Evolutionary conservation across 2,888 invertebrate genomes (phyloP).

Genomic region (Xestia sexstrigata): DNA sequence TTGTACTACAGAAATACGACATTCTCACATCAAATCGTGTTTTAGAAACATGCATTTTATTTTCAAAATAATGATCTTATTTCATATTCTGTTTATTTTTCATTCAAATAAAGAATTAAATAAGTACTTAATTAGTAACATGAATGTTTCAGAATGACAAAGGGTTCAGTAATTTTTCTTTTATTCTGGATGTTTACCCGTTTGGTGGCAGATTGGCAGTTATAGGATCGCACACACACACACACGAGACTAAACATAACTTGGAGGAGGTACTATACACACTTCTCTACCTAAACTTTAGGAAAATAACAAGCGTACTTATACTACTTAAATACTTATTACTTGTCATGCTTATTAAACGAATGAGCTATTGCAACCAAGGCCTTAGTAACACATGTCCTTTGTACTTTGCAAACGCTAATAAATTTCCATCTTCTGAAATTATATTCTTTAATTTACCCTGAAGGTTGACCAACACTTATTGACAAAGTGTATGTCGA

Average conservation of each 20-base stretch:
- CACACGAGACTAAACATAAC: not conserved
- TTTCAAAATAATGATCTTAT: not conserved
- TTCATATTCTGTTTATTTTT: not conserved
- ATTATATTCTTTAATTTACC: not conserved
- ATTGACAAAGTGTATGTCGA: not conserved
- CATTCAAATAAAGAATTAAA: not conserved
- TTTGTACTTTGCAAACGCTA: not conserved
- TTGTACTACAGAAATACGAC: constrained; percentile 15
- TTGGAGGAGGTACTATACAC: not conserved
- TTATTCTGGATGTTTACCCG: not conserved
- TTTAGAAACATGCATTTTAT: constrained; percentile 1
- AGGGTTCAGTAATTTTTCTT: not conserved
- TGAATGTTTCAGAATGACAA: not conserved
- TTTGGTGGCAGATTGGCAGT: not conserved
- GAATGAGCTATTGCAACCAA: not conserved
- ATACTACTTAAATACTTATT: not conserved
- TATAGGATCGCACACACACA: not conserved
- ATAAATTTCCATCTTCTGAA: not conserved
- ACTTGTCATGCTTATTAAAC: constrained; percentile 7
- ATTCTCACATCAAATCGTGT: not conserved
- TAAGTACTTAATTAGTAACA: not conserved
- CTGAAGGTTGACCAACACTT: not conserved
- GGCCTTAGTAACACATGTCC: not conserved
- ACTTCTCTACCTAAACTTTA: not conserved
- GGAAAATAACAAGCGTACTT: not conserved